Evolutionary conservation across 1,140 invertebrate species (phyloP).

Genomic region (Popillia japonica): DNA sequence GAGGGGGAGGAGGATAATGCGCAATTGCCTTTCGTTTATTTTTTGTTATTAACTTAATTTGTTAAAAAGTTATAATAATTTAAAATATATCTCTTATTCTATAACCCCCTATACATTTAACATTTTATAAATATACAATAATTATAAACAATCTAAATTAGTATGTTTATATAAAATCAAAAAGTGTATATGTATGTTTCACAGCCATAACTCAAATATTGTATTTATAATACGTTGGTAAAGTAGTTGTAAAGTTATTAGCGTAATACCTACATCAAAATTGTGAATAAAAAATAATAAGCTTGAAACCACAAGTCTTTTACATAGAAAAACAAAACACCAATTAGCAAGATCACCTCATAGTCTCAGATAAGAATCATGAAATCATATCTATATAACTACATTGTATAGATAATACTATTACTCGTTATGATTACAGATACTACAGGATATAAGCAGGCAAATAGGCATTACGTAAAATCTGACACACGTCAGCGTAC

Average conservation of each 20-base stretch:
- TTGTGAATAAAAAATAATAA: no score
- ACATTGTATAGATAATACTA: neutral
- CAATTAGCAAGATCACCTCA: slow-evolving; percentile 7
- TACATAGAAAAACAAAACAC: neutral
- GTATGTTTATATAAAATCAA: no score
- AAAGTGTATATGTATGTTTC: neutral
- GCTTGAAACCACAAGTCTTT: neutral
- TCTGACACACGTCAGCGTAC: neutral
- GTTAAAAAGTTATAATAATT: no score
- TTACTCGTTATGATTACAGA: neutral
- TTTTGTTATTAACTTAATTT: no score
- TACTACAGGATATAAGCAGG: neutral
- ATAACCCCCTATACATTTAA: no score
- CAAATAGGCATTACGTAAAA: neutral
- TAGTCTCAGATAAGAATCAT: neutral
- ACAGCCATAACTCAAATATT: neutral
- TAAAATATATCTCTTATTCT: no score
- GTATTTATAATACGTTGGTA: neutral
- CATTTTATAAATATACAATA: no score
- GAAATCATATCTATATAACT: neutral
- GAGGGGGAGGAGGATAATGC: no score
- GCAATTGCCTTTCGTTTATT: no score
- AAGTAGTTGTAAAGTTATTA: neutral
- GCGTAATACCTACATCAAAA: neutral
- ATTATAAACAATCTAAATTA: no score